Evolutionary conservation across 2,797 vertebrate species (phyloP).

Genomic region (Phalanger gymnotis): DNA sequence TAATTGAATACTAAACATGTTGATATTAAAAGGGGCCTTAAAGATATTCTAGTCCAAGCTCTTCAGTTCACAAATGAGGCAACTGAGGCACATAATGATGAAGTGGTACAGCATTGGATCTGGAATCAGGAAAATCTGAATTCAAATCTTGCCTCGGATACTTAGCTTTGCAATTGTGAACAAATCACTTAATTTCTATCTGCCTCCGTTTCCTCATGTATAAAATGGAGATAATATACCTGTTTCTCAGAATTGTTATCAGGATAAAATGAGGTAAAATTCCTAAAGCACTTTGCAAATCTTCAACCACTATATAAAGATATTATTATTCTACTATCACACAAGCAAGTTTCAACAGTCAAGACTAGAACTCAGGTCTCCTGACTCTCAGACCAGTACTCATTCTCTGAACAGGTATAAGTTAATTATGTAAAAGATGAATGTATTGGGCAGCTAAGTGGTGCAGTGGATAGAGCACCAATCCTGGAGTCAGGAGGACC

Average conservation of each 20-base stretch:
- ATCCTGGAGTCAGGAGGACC: not conserved
- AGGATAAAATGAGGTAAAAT: not conserved
- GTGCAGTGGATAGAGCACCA: not conserved
- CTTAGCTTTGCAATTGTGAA: not conserved
- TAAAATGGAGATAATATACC: not conserved
- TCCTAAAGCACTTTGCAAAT: not conserved
- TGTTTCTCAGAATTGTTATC: not conserved
- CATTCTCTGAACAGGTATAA: not conserved
- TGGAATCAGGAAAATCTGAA: not conserved
- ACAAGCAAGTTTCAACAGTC: not conserved
- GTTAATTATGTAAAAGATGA: not conserved
- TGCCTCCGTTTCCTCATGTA: not conserved
- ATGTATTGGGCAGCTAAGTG: not conserved
- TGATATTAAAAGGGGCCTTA: not conserved
- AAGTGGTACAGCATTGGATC: not conserved
- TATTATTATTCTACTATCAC: not conserved
- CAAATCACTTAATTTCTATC: not conserved
- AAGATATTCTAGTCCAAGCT: not conserved
- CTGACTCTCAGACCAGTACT: not conserved
- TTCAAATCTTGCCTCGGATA: not conserved
- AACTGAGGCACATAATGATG: not conserved
- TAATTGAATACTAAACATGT: not conserved
- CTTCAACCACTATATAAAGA: not conserved
- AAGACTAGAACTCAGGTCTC: not conserved
- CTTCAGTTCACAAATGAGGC: not conserved